A percentile compares a stretch with the other conserved stretches of the same genome.
phyloP scores from a whole-genome alignment of 2,888 invertebrate genomes.

The Caenorhabditis japonica region DNA sequence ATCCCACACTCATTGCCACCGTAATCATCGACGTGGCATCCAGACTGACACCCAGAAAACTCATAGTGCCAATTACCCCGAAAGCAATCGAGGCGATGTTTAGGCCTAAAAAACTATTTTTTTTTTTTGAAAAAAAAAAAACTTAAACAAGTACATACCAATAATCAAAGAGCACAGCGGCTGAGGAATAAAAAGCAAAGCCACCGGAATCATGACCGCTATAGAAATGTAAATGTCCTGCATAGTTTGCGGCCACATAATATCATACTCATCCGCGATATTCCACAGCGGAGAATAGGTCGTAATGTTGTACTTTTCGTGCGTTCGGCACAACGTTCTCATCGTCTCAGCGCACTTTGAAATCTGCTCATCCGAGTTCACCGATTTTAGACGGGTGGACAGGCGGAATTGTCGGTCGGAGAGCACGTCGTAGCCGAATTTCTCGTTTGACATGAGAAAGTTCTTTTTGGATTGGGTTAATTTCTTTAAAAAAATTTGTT shows the following conservation, averaged over 20 bases:
- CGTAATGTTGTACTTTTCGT: slow-evolving; percentile 50
- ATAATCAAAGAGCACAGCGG: slow-evolving; percentile 71
- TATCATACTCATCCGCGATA: slow-evolving; percentile 72
- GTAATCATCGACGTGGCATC: slow-evolving; percentile 76
- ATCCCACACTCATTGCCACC: slow-evolving; percentile 75
- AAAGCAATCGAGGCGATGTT: slow-evolving; percentile 69
- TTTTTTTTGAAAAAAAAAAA: not conserved
- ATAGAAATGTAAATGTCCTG: slow-evolving; percentile 73
- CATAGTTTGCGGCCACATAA: slow-evolving; percentile 73
- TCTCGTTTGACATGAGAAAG: slow-evolving; percentile 66
- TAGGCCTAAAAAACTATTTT: slow-evolving; percentile 8
- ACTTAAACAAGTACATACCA: slow-evolving; percentile 6
- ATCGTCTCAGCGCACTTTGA: slow-evolving; percentile 63
- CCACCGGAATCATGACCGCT: slow-evolving; percentile 71
- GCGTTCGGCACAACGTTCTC: slow-evolving; percentile 51
- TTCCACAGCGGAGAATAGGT: slow-evolving; percentile 72
- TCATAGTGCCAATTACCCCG: slow-evolving; percentile 72
- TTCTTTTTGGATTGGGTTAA: slow-evolving; percentile 60
- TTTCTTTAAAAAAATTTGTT: slow-evolving; percentile 60
- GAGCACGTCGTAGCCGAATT: slow-evolving; percentile 67
- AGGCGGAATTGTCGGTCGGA: slow-evolving; percentile 61
- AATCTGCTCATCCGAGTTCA: slow-evolving; percentile 61
- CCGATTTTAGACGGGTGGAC: slow-evolving; percentile 59
- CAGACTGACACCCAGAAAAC: slow-evolving; percentile 60
- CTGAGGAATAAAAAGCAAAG: slow-evolving; percentile 69